These are phyloP conservation scores for Planococcus citri DNA, from an alignment of 1,140 invertebrate species.

Conservation along the genomic window DNA sequence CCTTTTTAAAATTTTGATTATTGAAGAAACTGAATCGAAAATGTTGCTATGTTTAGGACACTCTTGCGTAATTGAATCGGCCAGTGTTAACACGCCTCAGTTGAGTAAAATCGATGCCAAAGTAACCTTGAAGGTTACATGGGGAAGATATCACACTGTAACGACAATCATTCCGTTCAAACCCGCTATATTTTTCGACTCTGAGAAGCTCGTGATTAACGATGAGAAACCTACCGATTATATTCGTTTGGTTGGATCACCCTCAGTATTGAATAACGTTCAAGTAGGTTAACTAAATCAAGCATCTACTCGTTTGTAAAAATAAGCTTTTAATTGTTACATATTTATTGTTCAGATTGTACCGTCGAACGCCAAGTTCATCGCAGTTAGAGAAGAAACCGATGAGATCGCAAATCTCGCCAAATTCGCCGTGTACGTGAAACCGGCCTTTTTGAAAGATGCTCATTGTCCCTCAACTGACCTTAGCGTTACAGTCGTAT, in stretches of 20 bases:
- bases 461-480: not conserved
- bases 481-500: not conserved
- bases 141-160: not conserved
- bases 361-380: not conserved
- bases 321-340: not conserved
- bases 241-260: not conserved
- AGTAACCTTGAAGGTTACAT: not conserved
- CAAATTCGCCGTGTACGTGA: not conserved
- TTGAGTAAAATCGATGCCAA: not conserved
- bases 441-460: not conserved
- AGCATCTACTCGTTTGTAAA: not conserved
- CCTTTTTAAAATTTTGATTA: not conserved
- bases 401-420: not conserved
- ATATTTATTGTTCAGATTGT: not conserved
- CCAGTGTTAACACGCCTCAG: not conserved
- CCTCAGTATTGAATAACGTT: not conserved
- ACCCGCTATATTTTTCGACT: not conserved
- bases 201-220: not conserved
- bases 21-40: no score
- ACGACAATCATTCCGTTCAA: not conserved
- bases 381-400: not conserved
- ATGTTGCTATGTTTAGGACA: constrained; percentile 4
- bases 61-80: not conserved
- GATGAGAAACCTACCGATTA: not conserved
- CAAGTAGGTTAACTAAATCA: not conserved